These are phyloP conservation scores for Gallinago media DNA, from an alignment of 2,113 vertebrate species.

Conservation along the genomic window DNA sequence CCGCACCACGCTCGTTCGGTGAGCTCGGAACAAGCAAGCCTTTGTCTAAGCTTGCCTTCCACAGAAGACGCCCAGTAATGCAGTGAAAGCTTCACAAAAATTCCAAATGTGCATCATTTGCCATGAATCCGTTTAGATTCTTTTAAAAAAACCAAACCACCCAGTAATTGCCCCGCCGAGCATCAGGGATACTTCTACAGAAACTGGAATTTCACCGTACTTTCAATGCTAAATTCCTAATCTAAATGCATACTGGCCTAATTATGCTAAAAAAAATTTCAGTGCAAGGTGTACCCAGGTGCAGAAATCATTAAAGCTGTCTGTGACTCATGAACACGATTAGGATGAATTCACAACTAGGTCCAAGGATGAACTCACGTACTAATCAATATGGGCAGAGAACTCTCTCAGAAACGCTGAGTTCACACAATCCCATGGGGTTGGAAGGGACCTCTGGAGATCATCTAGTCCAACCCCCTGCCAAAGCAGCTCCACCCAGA, in stretches of 20 bases:
- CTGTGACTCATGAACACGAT: neutral
- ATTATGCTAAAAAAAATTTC: neutral
- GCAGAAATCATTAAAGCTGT: neutral
- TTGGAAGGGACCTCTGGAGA: no score
- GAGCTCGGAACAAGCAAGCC: neutral
- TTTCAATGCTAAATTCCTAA: neutral
- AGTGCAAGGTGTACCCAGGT: neutral
- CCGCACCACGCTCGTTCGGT: neutral
- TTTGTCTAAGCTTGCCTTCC: neutral
- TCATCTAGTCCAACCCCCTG: no score
- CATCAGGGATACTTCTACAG: neutral
- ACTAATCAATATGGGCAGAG: neutral
- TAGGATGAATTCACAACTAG: neutral
- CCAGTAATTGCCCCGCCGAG: neutral
- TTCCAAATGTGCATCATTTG: neutral
- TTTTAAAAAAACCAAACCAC: neutral
- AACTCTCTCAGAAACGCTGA: neutral
- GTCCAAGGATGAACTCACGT: neutral
- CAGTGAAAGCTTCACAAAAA: neutral
- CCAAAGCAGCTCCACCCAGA: no score
- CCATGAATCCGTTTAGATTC: neutral
- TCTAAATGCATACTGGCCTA: neutral
- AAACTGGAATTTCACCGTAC: neutral
- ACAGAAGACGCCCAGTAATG: rapidly evolving
- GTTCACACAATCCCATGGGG: no score